Conservation (phyloP, 2,888 invertebrate genomes). For the Entomobrya proxima region DNA sequence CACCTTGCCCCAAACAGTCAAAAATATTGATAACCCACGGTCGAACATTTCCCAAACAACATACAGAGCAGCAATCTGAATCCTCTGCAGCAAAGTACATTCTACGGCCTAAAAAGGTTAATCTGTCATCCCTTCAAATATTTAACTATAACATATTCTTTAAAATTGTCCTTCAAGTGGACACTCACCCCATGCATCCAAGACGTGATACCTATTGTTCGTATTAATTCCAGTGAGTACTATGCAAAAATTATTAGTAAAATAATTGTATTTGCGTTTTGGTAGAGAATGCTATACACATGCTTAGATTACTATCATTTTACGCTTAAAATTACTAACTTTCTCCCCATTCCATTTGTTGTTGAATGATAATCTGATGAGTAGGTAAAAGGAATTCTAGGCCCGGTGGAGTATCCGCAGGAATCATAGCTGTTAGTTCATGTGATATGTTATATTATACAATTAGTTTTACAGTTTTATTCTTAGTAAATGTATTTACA, state of each 20-base stretch:
- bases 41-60: constrained; percentile 3
- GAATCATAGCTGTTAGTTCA: background rate
- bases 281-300: too few species aligned
- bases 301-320: too few species aligned
- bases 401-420: background rate
- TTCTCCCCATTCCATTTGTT: constrained; percentile 42
- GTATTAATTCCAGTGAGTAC: constrained; percentile 30
- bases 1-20: background rate
- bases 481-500: too few species aligned
- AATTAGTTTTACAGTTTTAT: too few species aligned
- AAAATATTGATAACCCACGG: constrained; percentile 24
- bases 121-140: too few species aligned
- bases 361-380: background rate
- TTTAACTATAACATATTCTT: background rate
- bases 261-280: background rate
- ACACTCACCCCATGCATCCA: constrained; percentile 22
- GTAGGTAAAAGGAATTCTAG: constrained; percentile 37
- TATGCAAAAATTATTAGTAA: background rate
- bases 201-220: constrained; percentile 34
- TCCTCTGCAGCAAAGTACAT: constrained; percentile 38
- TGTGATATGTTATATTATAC: background rate
- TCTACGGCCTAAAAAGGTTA: constrained; percentile 9
- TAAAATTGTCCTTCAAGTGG: background rate
- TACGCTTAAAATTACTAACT: background rate
- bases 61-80: background rate